Evolutionary conservation across 35 echinoderm and acorn worm genomes (phyloP), one percentile per base, ranked within the genome.

Genomic region (Ophioderma brevispina): DNA sequence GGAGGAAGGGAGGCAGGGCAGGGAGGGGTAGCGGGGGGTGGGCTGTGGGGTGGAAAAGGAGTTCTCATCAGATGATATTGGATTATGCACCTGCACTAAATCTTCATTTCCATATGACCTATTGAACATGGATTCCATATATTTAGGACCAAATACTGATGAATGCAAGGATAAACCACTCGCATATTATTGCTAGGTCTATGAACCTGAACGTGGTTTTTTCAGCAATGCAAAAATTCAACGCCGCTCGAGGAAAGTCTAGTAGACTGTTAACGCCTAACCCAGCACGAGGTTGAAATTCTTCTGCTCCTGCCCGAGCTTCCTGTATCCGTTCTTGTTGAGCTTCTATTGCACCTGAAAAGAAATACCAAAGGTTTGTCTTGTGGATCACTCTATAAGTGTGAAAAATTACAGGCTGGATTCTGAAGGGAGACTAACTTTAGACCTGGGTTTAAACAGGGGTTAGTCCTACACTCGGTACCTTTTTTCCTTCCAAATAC

Each of bases 121-220:
- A 77, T 80, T 95, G 35, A 95, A 95, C 78, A 82, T 78, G 21
- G 94, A 92, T 64, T 95, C 94, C 19, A 95, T 78, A 89, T 92
- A 95, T 76, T 95, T 95, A 31, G 94, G 94, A 50, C 94, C 94
- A 86, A 95, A 95, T 25, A 92, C 90, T 31, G 94, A 95, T 86
- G 38, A 90, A 82, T 23, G 94, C 90, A 41, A 95, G 40, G 36
- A 95, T 92, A 40, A 95, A 95, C 55, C 85, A 87, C 38, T 95
- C 94, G 0, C 79, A 81, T 0, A 86, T 81, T 1, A 80, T 36
- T 36, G 94, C 90, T 35, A 92, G 76, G 34, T 83, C 84, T 18
- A 95, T 81, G 55, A 85, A 95, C 90, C 92, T 92, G 36, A 77
- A 95, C 38, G 94, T 90, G 18, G 86, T 37, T 80, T 95, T 95